A percentile compares a stretch with the other conserved stretches of the same genome.
phyloP scores from a whole-genome alignment of 2,797 vertebrate species.

The Botia kubotai region DNA sequence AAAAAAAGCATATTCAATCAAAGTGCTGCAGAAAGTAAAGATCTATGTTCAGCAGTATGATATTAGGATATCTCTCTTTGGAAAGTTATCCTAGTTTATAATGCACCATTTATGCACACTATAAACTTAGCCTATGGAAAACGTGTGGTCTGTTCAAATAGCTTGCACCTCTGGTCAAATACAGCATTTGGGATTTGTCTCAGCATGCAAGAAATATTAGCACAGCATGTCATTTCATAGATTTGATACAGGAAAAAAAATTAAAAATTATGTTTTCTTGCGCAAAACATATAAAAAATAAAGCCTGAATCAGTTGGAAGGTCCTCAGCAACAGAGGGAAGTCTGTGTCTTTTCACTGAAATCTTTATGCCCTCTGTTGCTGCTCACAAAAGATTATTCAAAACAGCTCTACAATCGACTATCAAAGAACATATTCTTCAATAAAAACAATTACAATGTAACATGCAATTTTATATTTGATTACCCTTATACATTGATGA shows the following conservation, averaged over 20 bases:
- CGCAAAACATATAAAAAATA: conserved; percentile 36
- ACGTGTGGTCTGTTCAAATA: conserved; percentile 16
- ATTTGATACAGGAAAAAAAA: conserved; percentile 36
- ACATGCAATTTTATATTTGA: conserved; percentile 20
- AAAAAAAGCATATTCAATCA: conserved; percentile 68
- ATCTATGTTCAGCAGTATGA: conserved; percentile 41
- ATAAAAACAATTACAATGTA: conserved; percentile 27
- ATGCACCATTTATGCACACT: conserved; percentile 19
- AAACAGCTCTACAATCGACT: conserved; percentile 31
- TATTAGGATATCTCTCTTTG: conserved; percentile 26
- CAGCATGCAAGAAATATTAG: conserved; percentile 49
- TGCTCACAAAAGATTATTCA: conserved; percentile 1
- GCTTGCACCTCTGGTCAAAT: conserved; percentile 59
- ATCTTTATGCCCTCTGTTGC: neutral
- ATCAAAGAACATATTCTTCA: conserved; percentile 26
- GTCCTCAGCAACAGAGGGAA: conserved; percentile 19
- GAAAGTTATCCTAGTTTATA: conserved; percentile 14
- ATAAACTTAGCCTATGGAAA: conserved; percentile 30
- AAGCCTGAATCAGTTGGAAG: conserved; percentile 19
- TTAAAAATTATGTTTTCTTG: neutral
- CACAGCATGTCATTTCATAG: conserved; percentile 53
- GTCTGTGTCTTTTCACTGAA: neutral
- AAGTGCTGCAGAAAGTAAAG: conserved; percentile 67
- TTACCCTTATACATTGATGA: conserved; percentile 7
- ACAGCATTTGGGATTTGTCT: conserved; percentile 70